Evolutionary conservation across 1,140 invertebrate genomes (phyloP).

Genomic region (Acromyrmex heyeri): DNA sequence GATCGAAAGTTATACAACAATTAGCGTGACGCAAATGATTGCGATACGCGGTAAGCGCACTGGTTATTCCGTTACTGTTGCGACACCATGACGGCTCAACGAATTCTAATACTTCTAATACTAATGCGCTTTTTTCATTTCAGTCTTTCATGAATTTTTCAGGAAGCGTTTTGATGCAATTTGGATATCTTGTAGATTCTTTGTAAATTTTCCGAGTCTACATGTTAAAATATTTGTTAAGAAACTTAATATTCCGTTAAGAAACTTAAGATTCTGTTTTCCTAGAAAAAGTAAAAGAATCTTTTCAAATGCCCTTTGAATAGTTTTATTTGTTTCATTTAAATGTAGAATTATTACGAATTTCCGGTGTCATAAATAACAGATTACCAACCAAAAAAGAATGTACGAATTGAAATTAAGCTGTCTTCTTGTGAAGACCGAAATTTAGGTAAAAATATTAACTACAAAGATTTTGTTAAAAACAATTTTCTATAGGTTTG

Average conservation of each 20-base stretch:
- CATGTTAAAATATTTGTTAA: too few species aligned
- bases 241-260: not conserved
- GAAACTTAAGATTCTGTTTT: not conserved
- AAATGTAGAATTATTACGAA: too few species aligned
- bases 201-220: not conserved
- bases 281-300: not conserved
- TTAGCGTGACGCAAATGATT: slow-evolving; percentile 70
- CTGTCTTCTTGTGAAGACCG: too few species aligned
- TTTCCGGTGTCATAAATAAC: too few species aligned
- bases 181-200: too few species aligned
- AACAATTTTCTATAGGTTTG: not conserved
- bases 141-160: slow-evolving; percentile 1
- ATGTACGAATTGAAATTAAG: too few species aligned
- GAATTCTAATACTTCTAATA: not conserved
- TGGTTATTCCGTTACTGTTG: slow-evolving; percentile 49
- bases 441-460: not conserved
- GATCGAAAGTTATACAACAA: slow-evolving; percentile 77
- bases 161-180: not conserved
- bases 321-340: not conserved
- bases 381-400: too few species aligned
- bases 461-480: not conserved
- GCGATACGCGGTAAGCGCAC: slow-evolving; percentile 59
- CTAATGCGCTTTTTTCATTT: not conserved
- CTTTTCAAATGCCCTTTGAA: not conserved
- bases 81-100: slow-evolving; percentile 33